A percentile compares a stretch with the other conserved stretches of the same genome.
Evolutionary conservation across 2,797 vertebrate genomes (phyloP).

Genomic region (Eulemur mongoz): DNA sequence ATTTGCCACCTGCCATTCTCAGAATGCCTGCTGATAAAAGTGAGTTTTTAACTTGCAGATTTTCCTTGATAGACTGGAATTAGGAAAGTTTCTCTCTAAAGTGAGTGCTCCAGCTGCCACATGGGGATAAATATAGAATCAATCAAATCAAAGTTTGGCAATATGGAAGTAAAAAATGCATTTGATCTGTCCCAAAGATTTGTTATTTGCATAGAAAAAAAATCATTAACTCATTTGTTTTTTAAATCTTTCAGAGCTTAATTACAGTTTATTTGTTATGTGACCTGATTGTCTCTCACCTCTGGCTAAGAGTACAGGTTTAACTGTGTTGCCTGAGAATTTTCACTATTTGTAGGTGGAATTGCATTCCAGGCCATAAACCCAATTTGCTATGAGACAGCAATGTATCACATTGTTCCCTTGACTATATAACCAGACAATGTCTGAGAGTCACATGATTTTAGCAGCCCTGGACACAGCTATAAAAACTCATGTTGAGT

Average conservation of each 20-base stretch:
- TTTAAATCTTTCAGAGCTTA: slow-evolving; percentile 63
- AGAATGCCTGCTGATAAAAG: slow-evolving; percentile 86
- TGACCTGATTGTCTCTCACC: slow-evolving; percentile 60
- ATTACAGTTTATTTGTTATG: slow-evolving; percentile 50
- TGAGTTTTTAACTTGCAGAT: slow-evolving; percentile 87
- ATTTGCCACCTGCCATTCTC: slow-evolving; percentile 85
- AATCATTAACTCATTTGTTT: slow-evolving; percentile 67
- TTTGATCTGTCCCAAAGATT: slow-evolving; percentile 74
- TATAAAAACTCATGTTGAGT: not conserved
- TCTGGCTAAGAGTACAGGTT: not conserved
- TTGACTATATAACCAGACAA: not conserved
- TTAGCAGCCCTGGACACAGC: not conserved
- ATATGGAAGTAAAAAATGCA: slow-evolving; percentile 77
- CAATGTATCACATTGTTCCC: not conserved
- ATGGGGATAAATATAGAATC: slow-evolving; percentile 84
- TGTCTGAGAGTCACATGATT: not conserved
- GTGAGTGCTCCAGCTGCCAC: slow-evolving; percentile 81
- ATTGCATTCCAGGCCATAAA: not conserved
- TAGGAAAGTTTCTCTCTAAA: slow-evolving; percentile 80
- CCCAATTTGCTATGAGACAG: not conserved
- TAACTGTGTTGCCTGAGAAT: not conserved
- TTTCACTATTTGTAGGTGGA: not conserved
- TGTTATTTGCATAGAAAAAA: slow-evolving; percentile 77
- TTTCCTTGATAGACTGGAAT: slow-evolving; percentile 85
- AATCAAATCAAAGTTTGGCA: slow-evolving; percentile 85